Evolutionary conservation across 2,888 invertebrate genomes (phyloP).

Genomic region (Cosmorhoe ocellata): DNA sequence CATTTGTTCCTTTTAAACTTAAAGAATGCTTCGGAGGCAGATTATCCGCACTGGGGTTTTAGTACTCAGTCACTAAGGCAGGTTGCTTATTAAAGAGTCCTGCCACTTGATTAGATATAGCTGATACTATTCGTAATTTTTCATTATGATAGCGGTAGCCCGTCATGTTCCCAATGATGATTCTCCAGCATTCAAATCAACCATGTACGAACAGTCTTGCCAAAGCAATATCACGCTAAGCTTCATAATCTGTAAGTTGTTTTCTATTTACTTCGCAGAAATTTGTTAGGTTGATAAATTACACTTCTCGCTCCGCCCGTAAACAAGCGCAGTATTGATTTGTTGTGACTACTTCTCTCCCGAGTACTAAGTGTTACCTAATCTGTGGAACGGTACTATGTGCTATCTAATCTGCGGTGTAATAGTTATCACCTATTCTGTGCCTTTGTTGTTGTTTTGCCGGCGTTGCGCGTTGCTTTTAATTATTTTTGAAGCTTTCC

Average conservation of each 20-base stretch:
- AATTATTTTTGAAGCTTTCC: conserved; percentile 1
- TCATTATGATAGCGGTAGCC: not conserved
- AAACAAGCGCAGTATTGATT: conserved; percentile 31
- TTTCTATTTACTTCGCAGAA: conserved; percentile 1
- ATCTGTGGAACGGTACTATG: conserved; percentile 8
- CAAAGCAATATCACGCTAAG: not conserved
- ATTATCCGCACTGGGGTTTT: too few species aligned
- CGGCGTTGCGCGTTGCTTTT: not conserved
- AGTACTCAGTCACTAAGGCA: too few species aligned
- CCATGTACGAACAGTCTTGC: not conserved
- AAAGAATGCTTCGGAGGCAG: too few species aligned
- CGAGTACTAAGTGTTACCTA: conserved; percentile 4
- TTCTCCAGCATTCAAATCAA: not conserved
- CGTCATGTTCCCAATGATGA: not conserved
- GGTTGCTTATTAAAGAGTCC: not conserved
- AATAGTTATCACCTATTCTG: conserved; percentile 9
- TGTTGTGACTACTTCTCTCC: conserved; percentile 4
- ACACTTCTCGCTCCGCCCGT: conserved; percentile 15
- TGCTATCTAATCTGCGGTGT: conserved; percentile 2
- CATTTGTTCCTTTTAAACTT: too few species aligned
- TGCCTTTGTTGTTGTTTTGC: conserved; percentile 23
- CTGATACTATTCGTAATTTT: too few species aligned
- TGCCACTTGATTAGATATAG: too few species aligned
- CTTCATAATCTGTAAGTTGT: not conserved
- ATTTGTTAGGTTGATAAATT: conserved; percentile 12